These are phyloP conservation scores for Aphyosemion australe DNA, from an alignment of 2,113 vertebrate species.

Conservation along the genomic window DNA sequence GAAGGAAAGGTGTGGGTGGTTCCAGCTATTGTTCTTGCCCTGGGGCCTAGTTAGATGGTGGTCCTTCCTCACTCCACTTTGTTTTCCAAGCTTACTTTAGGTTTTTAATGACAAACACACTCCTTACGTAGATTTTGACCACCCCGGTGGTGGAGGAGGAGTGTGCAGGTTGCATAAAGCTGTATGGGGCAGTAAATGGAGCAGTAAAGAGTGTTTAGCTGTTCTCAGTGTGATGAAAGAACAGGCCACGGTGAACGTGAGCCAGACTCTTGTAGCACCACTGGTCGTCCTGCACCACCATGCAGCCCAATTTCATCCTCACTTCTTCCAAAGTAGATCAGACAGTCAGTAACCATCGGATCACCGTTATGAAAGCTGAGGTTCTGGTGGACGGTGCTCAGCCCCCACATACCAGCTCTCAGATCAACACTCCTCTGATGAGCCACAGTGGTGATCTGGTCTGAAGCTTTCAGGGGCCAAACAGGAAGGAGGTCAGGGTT, in stretches of 20 bases:
- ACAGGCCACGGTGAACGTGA: too few relatives aligned
- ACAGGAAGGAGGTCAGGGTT: too few relatives aligned
- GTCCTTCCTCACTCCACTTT: slow-evolving; percentile 45
- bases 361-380: too few relatives aligned
- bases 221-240: slow-evolving; percentile 16
- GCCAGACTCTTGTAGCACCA: neutral
- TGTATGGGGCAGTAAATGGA: slow-evolving; percentile 41
- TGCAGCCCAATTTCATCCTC: too few relatives aligned
- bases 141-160: slow-evolving; percentile 40
- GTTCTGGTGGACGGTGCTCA: too few relatives aligned
- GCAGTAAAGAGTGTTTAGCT: slow-evolving; percentile 35
- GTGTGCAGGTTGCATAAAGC: slow-evolving; percentile 35
- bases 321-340: too few relatives aligned
- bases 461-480: too few relatives aligned
- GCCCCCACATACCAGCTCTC: too few relatives aligned
- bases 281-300: too few relatives aligned
- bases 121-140: slow-evolving; percentile 23
- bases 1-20: slow-evolving; percentile 38
- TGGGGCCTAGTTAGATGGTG: slow-evolving; percentile 59
- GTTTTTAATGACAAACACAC: slow-evolving; percentile 36
- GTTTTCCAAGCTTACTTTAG: slow-evolving; percentile 36
- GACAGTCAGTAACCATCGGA: too few relatives aligned
- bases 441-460: too few relatives aligned
- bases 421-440: too few relatives aligned
- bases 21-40: slow-evolving; percentile 32